Base-by-base conservation (phyloP, 2,888 invertebrate genomes). In the Machimus rusticus region DNA sequence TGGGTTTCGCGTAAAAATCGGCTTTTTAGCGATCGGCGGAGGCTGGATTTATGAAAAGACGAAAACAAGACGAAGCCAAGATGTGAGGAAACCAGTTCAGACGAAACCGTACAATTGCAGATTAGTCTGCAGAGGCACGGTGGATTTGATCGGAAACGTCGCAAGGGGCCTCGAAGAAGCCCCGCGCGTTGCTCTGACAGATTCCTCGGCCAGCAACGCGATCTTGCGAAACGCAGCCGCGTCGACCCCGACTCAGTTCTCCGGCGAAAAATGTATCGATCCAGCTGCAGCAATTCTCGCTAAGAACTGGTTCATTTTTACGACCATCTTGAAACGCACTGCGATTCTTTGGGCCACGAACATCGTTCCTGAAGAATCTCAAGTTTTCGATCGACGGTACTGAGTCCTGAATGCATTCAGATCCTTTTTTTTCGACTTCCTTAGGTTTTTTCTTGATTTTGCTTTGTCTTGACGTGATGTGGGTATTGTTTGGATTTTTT, bases 281-380 rank as follows among this genome's bases (percentile, higher is more conserved):
- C 51, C 79, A 79, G 51, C 79, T 79, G 79, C 79, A 51, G 43
- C 79, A 46, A 46, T 78, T 43, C 46, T 19, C 34, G 77, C 12
- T n/a, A 16, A 43, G 28, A 79, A 79, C 79, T 79, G 79, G 79
- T 79, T 55, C 79, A 79, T 76, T 39, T 79, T 79, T 79, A 79
- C 43, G 31, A 31, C 43, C 79, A 79, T 46, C 39, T 19, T 51
- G 79, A 46, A 46, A 5, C 28, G 4, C 2, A 46, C 31, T 16
- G n/a, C 51, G 46, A 79, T 79, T 28, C 31, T 14, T 46, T 55
- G 31, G 23, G 28, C 51, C 16, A 6, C n/a, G 12, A 43, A n/a
- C n/a, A 19, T 19, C 51, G 46, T 9, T n/a, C 51, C 46, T 28
- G 23, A 31, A 46, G 28, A 79, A 31, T 16, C 31, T 46, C 43